phyloP scores from a whole-genome alignment of 92 coral and sea anemone genomes.

The Heliopora coerulea region DNA sequence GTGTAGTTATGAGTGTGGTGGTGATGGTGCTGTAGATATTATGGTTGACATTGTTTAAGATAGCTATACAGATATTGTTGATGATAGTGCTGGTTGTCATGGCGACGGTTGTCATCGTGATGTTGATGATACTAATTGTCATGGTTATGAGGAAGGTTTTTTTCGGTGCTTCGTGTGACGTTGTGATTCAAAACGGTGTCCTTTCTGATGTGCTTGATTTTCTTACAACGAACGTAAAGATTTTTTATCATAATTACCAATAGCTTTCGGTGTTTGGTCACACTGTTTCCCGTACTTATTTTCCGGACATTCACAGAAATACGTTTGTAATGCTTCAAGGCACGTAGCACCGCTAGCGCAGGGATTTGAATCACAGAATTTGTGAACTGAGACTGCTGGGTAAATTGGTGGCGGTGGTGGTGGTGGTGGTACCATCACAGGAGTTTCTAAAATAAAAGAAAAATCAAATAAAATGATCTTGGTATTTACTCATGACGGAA shows the following conservation, averaged over 20 bases:
- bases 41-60: no score
- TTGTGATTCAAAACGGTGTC: no score
- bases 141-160: neutral
- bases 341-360: slow-evolving; percentile 83
- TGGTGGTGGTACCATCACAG: no score
- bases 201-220: no score
- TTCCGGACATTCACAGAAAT: slow-evolving; percentile 67
- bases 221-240: no score
- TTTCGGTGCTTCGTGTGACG: neutral
- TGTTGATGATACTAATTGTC: neutral
- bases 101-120: neutral
- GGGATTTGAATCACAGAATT: slow-evolving; percentile 62
- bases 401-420: neutral
- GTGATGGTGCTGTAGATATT: no score
- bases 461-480: no score
- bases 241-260: no score
- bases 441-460: neutral
- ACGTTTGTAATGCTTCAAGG: slow-evolving; percentile 68
- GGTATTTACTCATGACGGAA: no score
- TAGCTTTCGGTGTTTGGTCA: slow-evolving; percentile 41
- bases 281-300: slow-evolving; percentile 70
- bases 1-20: no score
- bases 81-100: neutral
- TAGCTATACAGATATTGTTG: no score
- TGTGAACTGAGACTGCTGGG: slow-evolving; percentile 9